Base-by-base conservation (phyloP, 2,888 invertebrate species). In the Punctoribates punctum region DNA sequence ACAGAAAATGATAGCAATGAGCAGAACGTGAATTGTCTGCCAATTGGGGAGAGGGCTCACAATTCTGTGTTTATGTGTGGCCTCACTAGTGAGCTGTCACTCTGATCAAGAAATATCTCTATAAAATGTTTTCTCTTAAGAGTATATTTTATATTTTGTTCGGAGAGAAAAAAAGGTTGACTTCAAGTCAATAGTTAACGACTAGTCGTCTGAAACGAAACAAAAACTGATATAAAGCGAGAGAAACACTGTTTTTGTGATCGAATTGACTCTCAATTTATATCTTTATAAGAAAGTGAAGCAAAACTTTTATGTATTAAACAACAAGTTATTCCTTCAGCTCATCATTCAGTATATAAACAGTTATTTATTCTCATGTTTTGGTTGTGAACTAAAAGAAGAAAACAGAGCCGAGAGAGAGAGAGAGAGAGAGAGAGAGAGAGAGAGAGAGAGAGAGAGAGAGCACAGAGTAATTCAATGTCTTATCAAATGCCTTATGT, bases 401-500 rank as follows among this genome's bases (percentile, higher is more conserved):
- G 34, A 34, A 34, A 4, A 34, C 34, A 34, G 34, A n/a, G n/a
- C n/a, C n/a, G n/a, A n/a, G 42, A 42, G 42, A 42, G 42, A 42
- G 42, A 42, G 42, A 42, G 13, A 13, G 42, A 42, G 42, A 42
- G 42, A 42, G 42, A 42, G 42, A 42, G 42, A 42, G 42, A 42
- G 42, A 13, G 42, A 42, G 42, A 42, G 42, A 42, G 13, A 42
- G 42, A 42, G 42, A 42, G 42, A 42, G 42, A 42, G 42, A 42
- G 42, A 13, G 9, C 34, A 5, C 4, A 34, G 29, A 29, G 65
- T 65, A 65, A 67, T 67, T 67, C 67, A 67, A 67, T 67, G 67
- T 67, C 9, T 67, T 67, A 67, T 67, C 67, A 20, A 67, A 67
- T 34, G 67, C 42, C 67, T 67, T 67, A 20, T 60, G 60, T 60